These are phyloP conservation scores for Lindbergichthys nudifrons DNA, from an alignment of 2,797 vertebrate genomes.

Conservation along the genomic window DNA sequence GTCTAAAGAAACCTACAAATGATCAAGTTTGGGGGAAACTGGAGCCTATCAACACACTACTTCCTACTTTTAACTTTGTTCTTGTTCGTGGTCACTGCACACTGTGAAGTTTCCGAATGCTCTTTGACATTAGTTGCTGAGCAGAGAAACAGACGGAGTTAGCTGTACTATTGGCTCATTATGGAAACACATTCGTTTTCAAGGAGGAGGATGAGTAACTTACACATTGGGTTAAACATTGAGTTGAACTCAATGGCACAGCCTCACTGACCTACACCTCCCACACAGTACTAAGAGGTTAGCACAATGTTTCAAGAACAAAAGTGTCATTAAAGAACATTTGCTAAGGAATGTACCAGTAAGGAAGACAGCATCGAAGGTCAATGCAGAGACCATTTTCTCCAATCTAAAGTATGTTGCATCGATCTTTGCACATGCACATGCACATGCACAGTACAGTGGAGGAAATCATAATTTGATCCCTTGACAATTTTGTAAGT, in stretches of 20 bases:
- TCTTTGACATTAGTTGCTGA: background rate
- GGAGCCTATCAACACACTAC: background rate
- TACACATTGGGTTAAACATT: background rate
- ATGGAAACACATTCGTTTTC: background rate
- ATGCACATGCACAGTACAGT: background rate
- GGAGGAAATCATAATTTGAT: too few species aligned
- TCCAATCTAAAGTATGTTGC: background rate
- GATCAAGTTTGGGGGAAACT: background rate
- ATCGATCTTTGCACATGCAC: background rate
- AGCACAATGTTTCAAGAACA: background rate
- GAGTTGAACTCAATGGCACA: background rate
- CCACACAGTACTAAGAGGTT: background rate
- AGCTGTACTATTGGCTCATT: background rate
- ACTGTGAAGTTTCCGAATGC: background rate
- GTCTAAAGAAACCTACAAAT: background rate
- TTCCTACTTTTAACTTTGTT: background rate
- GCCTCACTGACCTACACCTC: background rate
- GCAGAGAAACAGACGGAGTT: background rate
- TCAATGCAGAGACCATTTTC: constrained; percentile 4
- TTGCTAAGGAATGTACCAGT: background rate
- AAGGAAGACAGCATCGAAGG: constrained; percentile 11
- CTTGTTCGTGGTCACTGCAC: background rate
- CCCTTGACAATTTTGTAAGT: too few species aligned
- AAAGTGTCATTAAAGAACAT: background rate
- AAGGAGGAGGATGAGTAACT: background rate